Evolutionary conservation across 1,140 invertebrate genomes (phyloP).

Genomic region (Arion vulgaris): DNA sequence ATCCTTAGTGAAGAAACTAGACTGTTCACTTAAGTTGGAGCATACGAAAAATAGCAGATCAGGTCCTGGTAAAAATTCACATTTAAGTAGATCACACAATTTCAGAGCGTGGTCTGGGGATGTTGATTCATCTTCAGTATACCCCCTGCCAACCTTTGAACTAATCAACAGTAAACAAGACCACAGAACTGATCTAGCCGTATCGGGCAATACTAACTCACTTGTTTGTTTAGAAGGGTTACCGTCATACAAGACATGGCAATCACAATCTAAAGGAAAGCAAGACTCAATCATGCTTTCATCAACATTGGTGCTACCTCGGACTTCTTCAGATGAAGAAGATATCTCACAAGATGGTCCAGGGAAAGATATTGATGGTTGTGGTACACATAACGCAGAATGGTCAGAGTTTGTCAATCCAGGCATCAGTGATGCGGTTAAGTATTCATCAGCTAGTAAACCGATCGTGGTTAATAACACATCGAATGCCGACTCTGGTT

Average conservation of each 20-base stretch:
- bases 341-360: not conserved
- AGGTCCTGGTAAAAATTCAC: not conserved
- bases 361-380: not conserved
- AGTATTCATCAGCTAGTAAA: too few relatives aligned
- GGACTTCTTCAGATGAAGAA: not conserved
- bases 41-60: not conserved
- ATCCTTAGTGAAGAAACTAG: too few relatives aligned
- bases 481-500: slow-evolving; percentile 24
- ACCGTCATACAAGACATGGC: not conserved
- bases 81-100: not conserved
- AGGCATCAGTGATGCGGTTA: not conserved
- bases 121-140: not conserved
- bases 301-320: not conserved
- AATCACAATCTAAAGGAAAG: not conserved
- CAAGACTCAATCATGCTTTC: not conserved
- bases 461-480: not conserved
- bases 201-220: not conserved
- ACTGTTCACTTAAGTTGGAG: too few relatives aligned
- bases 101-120: not conserved
- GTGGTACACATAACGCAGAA: too few relatives aligned
- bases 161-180: not conserved
- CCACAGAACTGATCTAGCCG: not conserved
- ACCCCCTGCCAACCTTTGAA: not conserved
- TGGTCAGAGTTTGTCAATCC: not conserved
- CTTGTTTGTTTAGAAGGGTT: not conserved